These are phyloP conservation scores for Epinephelus fuscoguttatus DNA, from an alignment of 2,113 vertebrate species.

Conservation along the genomic window DNA sequence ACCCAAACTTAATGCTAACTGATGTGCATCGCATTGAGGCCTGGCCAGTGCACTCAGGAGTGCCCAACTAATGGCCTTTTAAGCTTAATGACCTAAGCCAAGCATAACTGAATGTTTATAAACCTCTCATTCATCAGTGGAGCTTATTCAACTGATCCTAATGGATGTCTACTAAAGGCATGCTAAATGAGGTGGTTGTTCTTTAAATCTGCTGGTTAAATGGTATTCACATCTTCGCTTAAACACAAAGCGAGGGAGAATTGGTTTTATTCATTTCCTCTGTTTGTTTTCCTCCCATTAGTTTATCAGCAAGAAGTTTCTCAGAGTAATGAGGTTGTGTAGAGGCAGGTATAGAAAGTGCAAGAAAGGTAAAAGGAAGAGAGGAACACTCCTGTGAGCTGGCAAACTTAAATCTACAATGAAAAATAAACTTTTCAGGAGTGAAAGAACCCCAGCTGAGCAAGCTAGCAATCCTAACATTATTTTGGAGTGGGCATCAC, in stretches of 20 bases:
- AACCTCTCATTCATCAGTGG: slow-evolving; percentile 65
- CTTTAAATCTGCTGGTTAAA: slow-evolving; percentile 60
- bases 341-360: slow-evolving; percentile 5
- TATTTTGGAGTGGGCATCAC: not conserved
- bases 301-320: slow-evolving; percentile 42
- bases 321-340: slow-evolving; percentile 6
- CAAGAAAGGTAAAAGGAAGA: not conserved
- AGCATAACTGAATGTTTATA: slow-evolving; percentile 70
- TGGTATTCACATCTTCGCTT: slow-evolving; percentile 34
- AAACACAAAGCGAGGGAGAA: slow-evolving; percentile 44
- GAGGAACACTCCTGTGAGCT: not conserved
- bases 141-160: slow-evolving; percentile 63
- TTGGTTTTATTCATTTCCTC: slow-evolving; percentile 35
- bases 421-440: not conserved
- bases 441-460: not conserved
- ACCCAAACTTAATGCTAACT: slow-evolving; percentile 47
- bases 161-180: slow-evolving; percentile 53
- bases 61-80: slow-evolving; percentile 71
- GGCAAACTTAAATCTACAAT: slow-evolving; percentile 11
- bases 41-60: slow-evolving; percentile 47
- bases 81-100: slow-evolving; percentile 69
- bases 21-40: slow-evolving; percentile 47
- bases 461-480: not conserved
- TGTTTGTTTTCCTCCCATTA: slow-evolving; percentile 45
- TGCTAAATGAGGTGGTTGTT: slow-evolving; percentile 69